phyloP scores from a whole-genome alignment of 2,888 invertebrate genomes.

The Aphrophora alni region DNA sequence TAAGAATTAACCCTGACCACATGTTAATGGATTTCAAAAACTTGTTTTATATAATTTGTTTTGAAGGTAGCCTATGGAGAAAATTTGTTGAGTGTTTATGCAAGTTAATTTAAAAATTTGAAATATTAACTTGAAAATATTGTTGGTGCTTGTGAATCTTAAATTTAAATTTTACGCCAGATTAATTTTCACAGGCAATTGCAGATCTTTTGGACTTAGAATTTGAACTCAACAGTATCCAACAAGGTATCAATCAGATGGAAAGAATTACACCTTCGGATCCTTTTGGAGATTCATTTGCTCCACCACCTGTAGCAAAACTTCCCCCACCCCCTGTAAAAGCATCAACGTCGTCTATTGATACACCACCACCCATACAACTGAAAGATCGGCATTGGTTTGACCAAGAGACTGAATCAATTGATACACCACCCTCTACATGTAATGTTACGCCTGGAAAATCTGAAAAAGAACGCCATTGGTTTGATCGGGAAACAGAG shows the following conservation, averaged over 20 bases:
- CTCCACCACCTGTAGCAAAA: slow-evolving; percentile 61
- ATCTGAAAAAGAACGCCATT: slow-evolving; percentile 54
- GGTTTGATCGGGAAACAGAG: slow-evolving; percentile 61
- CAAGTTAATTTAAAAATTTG: too few relatives aligned
- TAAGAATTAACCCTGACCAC: too few relatives aligned
- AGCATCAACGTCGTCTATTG: slow-evolving; percentile 47
- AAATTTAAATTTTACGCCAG: too few relatives aligned
- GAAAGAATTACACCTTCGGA: slow-evolving; percentile 81
- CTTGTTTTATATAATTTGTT: too few relatives aligned
- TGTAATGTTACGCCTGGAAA: slow-evolving; percentile 41
- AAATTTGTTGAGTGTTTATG: too few relatives aligned
- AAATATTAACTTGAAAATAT: too few relatives aligned
- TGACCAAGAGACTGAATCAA: slow-evolving; percentile 53
- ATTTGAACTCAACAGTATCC: slow-evolving; percentile 83
- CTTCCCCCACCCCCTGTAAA: slow-evolving; percentile 61
- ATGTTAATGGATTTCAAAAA: too few relatives aligned
- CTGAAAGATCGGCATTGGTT: slow-evolving; percentile 19
- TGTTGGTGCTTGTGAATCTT: too few relatives aligned
- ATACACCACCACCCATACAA: slow-evolving; percentile 26
- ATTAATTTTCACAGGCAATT: slow-evolving; percentile 59
- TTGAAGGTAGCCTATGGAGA: too few relatives aligned
- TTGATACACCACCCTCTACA: slow-evolving; percentile 60
- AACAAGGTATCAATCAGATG: slow-evolving; percentile 88
- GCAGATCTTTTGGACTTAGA: slow-evolving; percentile 88
- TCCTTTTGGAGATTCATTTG: slow-evolving; percentile 66